Evolutionary conservation across 2,888 invertebrate genomes (phyloP), one percentile per base, ranked within the genome.

Genomic region (Dasypolia templi): DNA sequence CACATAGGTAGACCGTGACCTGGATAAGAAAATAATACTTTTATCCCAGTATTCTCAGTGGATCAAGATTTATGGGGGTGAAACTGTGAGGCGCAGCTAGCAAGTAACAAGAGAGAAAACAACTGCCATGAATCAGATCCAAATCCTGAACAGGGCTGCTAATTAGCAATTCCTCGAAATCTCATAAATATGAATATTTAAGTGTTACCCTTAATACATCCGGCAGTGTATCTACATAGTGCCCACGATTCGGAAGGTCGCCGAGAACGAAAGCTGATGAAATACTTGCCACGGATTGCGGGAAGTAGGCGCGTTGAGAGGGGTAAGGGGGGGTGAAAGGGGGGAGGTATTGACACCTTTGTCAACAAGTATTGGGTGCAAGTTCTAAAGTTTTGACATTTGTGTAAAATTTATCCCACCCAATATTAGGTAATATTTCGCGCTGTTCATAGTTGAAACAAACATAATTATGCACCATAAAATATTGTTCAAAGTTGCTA

Each of bases 221-320:
- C 63, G 29, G 12, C 51, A 64, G 56, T 70, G 61, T 68, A 69
- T 22, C 11, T 6, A 56, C 32, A 70, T 46, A 62, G 66, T 35
- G 32, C 29, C 35, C 71, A 67, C 56, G 70, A 72, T 35, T 75
- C 46, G 63, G 85, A 85, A 89, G 89, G 90, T 85, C 89, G 85
- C 26, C 77, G 11, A 82, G 79, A 84, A 82, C 67, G 87, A 86
- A 84, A 85, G 86, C 90, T 91, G 91, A 91, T 85, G 91, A 91
- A 91, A 91, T 82, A 82, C 4, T 19, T 3, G 65, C 53, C 58
- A 32, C 64, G 53, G 68, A 82, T 84, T 82, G 81, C 81, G 61
- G 81, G 71, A 65, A 83, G 80, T 83, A 84, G 80, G 84, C 73
- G 80, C 67, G 61, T 44, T 68, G 14, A 11, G 44, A 3, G 17